These are phyloP conservation scores for Xenops minutus DNA, from an alignment of 2,797 vertebrate genomes.

Conservation along the genomic window DNA sequence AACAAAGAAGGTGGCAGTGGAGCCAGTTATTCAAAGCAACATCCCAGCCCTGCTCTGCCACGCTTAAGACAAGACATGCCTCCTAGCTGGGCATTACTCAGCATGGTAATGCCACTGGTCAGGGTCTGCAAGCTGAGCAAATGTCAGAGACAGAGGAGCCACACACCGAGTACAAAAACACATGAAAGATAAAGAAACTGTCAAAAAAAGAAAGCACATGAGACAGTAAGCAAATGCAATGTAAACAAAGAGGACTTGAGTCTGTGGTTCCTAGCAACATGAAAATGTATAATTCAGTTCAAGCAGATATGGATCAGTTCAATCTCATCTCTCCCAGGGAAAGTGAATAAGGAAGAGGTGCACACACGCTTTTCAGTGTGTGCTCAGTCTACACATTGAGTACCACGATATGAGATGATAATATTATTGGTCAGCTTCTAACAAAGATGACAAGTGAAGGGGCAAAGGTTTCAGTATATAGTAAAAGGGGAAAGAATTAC, in stretches of 20 bases:
- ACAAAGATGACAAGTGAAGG: neutral
- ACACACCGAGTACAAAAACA: neutral
- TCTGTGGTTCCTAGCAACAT: neutral
- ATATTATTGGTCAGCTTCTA: neutral
- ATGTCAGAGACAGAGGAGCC: neutral
- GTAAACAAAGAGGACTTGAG: neutral
- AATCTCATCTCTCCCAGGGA: neutral
- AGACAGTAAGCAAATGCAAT: neutral
- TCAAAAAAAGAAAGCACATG: neutral
- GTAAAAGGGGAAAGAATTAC: neutral
- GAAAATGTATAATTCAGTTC: neutral
- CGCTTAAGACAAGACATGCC: neutral
- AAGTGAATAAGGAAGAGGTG: neutral
- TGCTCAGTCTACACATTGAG: neutral
- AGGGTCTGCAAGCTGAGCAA: neutral
- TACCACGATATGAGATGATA: no score
- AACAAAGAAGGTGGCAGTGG: accelerated
- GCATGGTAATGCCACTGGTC: neutral
- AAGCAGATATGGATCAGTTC: neutral
- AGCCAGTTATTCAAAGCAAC: neutral
- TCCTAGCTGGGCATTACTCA: neutral
- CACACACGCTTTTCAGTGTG: neutral
- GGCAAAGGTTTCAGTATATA: neutral
- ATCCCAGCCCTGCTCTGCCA: neutral
- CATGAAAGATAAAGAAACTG: neutral